Evolutionary conservation across 2,113 vertebrate species (phyloP).

Genomic region (Anser brachyrhynchus): DNA sequence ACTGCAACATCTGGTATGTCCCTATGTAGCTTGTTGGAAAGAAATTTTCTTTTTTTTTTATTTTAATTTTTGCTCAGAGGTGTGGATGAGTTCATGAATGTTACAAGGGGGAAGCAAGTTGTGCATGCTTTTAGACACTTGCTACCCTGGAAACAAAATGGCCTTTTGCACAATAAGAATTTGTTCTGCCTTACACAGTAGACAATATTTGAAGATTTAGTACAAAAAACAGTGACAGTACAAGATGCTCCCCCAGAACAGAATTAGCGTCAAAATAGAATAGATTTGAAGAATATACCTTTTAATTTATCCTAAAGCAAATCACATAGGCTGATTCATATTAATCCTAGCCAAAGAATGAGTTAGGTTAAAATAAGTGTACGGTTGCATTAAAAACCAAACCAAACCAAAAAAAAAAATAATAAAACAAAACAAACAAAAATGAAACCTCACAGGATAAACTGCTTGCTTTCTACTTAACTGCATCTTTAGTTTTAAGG

Average conservation of each 20-base stretch:
- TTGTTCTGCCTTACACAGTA: slow-evolving; percentile 89
- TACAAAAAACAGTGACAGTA: slow-evolving; percentile 93
- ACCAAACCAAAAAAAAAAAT: slow-evolving; percentile 1
- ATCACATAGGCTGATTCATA: slow-evolving; percentile 84
- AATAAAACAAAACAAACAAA: too few species aligned
- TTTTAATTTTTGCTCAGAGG: slow-evolving; percentile 62
- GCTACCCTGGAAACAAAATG: slow-evolving; percentile 86
- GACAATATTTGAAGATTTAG: slow-evolving; percentile 89
- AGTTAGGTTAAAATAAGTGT: slow-evolving; percentile 88
- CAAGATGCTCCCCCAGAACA: slow-evolving; percentile 93
- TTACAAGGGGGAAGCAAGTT: slow-evolving; percentile 93
- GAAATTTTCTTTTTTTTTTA: background rate
- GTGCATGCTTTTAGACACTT: slow-evolving; percentile 96
- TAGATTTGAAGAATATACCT: slow-evolving; percentile 89
- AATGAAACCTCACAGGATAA: slow-evolving; percentile 73
- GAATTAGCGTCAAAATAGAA: slow-evolving; percentile 97
- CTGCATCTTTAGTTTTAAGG: slow-evolving; percentile 87
- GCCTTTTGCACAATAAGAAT: slow-evolving; percentile 82
- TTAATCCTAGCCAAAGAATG: slow-evolving; percentile 87
- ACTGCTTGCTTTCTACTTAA: slow-evolving; percentile 89
- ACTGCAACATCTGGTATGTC: slow-evolving; percentile 93
- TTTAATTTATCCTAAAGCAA: slow-evolving; percentile 94
- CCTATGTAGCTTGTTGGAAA: slow-evolving; percentile 78
- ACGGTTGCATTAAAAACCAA: slow-evolving; percentile 82
- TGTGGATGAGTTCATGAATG: slow-evolving; percentile 91